Evolutionary conservation across 1,140 invertebrate species (phyloP).

Genomic region (Nomia melanderi): DNA sequence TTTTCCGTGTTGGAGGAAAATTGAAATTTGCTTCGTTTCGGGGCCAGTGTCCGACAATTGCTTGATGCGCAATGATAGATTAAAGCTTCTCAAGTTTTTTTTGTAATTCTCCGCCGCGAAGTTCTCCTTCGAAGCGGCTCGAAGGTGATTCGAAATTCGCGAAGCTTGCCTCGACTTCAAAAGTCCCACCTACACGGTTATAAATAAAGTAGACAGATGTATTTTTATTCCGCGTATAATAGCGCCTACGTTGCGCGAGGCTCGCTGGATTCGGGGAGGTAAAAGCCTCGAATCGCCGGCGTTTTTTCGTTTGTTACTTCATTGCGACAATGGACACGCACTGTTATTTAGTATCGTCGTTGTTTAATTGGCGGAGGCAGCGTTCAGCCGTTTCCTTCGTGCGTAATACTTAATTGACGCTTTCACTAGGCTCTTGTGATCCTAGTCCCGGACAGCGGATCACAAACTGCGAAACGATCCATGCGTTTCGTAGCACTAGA

Average conservation of each 20-base stretch:
- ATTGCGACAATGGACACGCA: not conserved
- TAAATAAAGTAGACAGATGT: not conserved
- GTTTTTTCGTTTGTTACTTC: not conserved
- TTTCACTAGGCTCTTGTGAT: not conserved
- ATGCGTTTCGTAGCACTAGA: not conserved
- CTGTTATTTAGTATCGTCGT: not conserved
- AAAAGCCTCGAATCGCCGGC: not conserved
- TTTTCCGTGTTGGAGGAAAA: too few species aligned
- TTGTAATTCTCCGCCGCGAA: too few species aligned
- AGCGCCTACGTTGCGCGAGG: not conserved
- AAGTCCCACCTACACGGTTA: not conserved
- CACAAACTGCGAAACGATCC: not conserved
- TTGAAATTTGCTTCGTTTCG: too few species aligned
- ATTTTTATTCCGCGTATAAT: not conserved
- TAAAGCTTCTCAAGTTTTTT: too few species aligned
- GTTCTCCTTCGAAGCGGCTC: too few species aligned
- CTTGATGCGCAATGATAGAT: too few species aligned
- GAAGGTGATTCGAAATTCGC: too few species aligned
- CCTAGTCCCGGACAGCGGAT: not conserved
- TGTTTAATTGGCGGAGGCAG: not conserved
- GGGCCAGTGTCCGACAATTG: too few species aligned
- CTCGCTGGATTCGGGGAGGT: not conserved
- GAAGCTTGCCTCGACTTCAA: too few species aligned
- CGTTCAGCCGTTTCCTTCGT: not conserved
- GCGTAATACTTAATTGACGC: slow-evolving; percentile 2